A percentile compares a stretch with the other conserved stretches of the same genome.
Conservation (phyloP, 2,113 vertebrate genomes). For the Monarcha castaneiventris region DNA sequence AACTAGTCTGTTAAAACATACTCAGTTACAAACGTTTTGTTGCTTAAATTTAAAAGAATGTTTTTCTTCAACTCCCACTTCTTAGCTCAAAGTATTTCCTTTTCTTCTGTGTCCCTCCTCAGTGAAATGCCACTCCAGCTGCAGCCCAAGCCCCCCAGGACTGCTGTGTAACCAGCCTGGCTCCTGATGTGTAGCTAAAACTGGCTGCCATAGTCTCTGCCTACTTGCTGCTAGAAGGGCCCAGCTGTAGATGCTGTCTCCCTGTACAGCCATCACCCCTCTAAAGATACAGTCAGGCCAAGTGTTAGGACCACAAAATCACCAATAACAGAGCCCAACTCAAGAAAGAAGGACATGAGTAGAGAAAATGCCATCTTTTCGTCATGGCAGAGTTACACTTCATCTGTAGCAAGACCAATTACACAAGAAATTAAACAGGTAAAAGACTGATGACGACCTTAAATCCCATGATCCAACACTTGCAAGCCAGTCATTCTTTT, state of each 20-base stretch:
- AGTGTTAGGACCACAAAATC: neutral
- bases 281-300: neutral
- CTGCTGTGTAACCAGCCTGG: neutral
- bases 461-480: neutral
- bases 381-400: neutral
- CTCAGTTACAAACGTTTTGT: rapidly evolving
- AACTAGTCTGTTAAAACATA: neutral
- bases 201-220: neutral
- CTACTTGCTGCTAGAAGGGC: neutral
- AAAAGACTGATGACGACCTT: neutral
- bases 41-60: neutral
- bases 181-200: neutral
- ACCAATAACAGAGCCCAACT: neutral
- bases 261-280: neutral
- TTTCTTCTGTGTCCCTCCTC: neutral
- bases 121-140: neutral
- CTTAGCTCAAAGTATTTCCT: neutral
- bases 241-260: neutral
- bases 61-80: neutral
- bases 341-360: neutral
- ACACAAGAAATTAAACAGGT: neutral
- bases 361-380: neutral
- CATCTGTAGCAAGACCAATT: neutral
- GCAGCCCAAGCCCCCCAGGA: neutral
- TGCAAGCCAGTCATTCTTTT: neutral